Conservation (phyloP, 1,140 invertebrate genomes). For the Drosophila azteca region DNA sequence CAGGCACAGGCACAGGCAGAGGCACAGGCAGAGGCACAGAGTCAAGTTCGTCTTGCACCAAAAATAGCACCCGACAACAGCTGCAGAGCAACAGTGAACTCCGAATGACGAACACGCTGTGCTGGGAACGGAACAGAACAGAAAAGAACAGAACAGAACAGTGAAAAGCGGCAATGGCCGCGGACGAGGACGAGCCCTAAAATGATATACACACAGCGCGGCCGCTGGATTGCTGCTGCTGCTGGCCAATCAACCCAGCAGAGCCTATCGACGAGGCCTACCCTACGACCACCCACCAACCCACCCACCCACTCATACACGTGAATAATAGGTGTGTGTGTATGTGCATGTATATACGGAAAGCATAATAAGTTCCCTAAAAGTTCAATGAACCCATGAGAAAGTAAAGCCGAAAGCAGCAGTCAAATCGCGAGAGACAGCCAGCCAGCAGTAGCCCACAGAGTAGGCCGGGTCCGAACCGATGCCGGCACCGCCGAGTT, state of each 20-base stretch:
- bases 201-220: conserved; percentile 51
- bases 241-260: conserved; percentile 46
- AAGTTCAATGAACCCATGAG: conserved; percentile 75
- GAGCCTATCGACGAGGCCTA: conserved; percentile 45
- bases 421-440: conserved; percentile 5
- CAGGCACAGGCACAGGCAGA: neutral
- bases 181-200: conserved; percentile 60
- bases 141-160: conserved; percentile 1
- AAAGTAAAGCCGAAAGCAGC: conserved; percentile 55
- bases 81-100: conserved; percentile 54
- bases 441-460: conserved; percentile 5
- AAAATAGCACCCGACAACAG: conserved; percentile 55
- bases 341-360: conserved; percentile 32
- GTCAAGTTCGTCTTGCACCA: conserved; percentile 45
- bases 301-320: conserved; percentile 17
- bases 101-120: conserved; percentile 7
- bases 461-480: conserved; percentile 46
- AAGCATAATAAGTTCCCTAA: conserved; percentile 71
- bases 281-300: conserved; percentile 26
- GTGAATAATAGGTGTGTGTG: neutral
- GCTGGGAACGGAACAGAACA: neutral
- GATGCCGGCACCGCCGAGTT: conserved; percentile 45
- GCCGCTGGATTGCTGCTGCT: conserved; percentile 17
- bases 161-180: conserved; percentile 37
- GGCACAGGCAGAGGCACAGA: conserved; percentile 36